Conservation (phyloP, 2,113 vertebrate species). For the Dicaeum eximium region DNA sequence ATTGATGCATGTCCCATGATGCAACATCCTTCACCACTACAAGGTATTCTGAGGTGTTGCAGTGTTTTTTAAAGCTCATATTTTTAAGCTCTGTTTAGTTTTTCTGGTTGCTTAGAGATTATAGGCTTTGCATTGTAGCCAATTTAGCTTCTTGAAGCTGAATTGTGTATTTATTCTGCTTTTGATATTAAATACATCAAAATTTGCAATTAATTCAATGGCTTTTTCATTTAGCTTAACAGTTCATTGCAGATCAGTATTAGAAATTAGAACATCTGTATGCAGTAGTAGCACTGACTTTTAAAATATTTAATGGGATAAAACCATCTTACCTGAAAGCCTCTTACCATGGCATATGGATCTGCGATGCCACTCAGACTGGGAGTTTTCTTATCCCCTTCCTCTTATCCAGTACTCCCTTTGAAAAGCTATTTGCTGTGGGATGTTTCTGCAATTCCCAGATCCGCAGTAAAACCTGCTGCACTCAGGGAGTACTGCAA, state of each 20-base stretch:
- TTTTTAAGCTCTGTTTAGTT: neutral
- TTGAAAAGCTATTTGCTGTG: neutral
- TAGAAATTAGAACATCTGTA: neutral
- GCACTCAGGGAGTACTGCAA: neutral
- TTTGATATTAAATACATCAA: neutral
- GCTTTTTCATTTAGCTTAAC: neutral
- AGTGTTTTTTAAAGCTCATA: neutral
- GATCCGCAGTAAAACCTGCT: neutral
- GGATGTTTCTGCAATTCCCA: neutral
- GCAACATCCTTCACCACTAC: neutral
- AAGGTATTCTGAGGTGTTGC: neutral
- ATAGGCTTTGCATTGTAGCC: neutral
- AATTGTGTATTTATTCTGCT: neutral
- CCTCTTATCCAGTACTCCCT: neutral
- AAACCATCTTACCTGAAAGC: neutral
- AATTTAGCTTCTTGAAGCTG: neutral
- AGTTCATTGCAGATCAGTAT: neutral
- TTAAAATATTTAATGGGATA: neutral
- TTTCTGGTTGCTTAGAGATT: neutral
- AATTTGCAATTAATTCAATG: neutral
- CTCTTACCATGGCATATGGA: neutral
- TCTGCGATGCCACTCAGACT: neutral
- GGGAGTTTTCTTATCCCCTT: neutral
- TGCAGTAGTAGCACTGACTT: neutral
- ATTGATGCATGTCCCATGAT: neutral